Conservation (phyloP, 2,113 vertebrate species). For the Leptosomus discolor region DNA sequence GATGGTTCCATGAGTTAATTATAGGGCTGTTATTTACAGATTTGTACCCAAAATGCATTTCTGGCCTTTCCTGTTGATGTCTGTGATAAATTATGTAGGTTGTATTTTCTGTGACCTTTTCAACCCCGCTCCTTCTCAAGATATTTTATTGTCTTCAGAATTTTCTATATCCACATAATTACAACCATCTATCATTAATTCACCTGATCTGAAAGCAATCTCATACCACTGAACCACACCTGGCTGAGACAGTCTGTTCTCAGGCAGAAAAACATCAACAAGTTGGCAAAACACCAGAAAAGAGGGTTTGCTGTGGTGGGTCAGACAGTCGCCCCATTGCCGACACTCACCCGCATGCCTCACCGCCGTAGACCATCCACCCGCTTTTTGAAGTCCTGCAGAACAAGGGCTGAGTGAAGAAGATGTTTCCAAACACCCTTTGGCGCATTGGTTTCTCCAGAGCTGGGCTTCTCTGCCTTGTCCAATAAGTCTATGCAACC, state of each 20-base stretch:
- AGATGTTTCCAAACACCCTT: not conserved
- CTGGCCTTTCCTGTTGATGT: not conserved
- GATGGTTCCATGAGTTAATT: not conserved
- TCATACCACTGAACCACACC: rapidly evolving
- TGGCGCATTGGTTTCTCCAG: not conserved
- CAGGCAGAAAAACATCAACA: rapidly evolving
- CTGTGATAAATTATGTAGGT: not conserved
- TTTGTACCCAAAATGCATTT: not conserved
- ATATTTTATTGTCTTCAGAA: not conserved
- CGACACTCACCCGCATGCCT: rapidly evolving
- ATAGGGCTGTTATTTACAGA: not conserved
- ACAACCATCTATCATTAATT: not conserved
- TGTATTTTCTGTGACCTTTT: not conserved
- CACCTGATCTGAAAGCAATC: not conserved
- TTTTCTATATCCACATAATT: not conserved
- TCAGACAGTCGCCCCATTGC: rapidly evolving
- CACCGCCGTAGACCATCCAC: rapidly evolving
- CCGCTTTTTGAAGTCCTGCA: rapidly evolving
- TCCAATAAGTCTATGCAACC: not conserved
- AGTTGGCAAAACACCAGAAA: not conserved
- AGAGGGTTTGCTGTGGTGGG: not conserved
- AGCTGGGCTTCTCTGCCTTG: not conserved
- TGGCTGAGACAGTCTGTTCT: rapidly evolving
- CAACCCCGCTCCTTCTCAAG: not conserved
- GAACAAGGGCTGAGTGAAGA: not conserved